phyloP scores from a whole-genome alignment of 2,888 invertebrate genomes.

The Troides oblongomaculatus region DNA sequence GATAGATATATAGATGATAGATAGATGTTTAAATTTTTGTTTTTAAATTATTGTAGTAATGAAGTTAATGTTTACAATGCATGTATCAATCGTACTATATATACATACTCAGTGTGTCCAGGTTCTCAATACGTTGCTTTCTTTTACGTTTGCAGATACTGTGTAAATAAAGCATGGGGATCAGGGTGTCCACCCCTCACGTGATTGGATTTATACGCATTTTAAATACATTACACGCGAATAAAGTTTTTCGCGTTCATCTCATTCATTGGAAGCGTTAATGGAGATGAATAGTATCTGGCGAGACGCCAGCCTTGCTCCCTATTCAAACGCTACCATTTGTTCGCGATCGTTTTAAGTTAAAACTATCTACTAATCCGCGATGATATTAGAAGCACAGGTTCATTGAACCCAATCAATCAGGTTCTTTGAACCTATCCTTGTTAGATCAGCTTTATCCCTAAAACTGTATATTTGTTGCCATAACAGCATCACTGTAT shows the following conservation, averaged over 20 bases:
- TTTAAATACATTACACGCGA: conserved; percentile 66
- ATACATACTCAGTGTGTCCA: too few relatives aligned
- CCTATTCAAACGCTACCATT: conserved; percentile 41
- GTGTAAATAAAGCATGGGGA: conserved; percentile 35
- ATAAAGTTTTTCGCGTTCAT: conserved; percentile 67
- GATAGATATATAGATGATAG: too few relatives aligned
- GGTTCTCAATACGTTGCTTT: not conserved
- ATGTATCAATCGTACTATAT: too few relatives aligned
- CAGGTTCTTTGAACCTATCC: too few relatives aligned
- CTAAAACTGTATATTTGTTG: too few relatives aligned
- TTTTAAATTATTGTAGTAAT: too few relatives aligned
- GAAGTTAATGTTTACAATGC: too few relatives aligned
- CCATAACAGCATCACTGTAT: too few relatives aligned
- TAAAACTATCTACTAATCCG: not conserved
- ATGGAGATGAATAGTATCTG: conserved; percentile 71
- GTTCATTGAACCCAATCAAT: too few relatives aligned
- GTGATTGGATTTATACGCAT: conserved; percentile 52
- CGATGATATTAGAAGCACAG: too few relatives aligned
- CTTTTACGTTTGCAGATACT: not conserved
- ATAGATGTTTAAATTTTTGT: too few relatives aligned
- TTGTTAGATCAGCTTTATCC: too few relatives aligned
- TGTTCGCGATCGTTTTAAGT: conserved; percentile 37
- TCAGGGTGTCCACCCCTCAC: conserved; percentile 17
- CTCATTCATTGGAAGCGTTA: conserved; percentile 65
- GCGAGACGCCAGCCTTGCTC: conserved; percentile 59